phyloP scores from a whole-genome alignment of 2,113 vertebrate genomes.

The Cariama cristata region DNA sequence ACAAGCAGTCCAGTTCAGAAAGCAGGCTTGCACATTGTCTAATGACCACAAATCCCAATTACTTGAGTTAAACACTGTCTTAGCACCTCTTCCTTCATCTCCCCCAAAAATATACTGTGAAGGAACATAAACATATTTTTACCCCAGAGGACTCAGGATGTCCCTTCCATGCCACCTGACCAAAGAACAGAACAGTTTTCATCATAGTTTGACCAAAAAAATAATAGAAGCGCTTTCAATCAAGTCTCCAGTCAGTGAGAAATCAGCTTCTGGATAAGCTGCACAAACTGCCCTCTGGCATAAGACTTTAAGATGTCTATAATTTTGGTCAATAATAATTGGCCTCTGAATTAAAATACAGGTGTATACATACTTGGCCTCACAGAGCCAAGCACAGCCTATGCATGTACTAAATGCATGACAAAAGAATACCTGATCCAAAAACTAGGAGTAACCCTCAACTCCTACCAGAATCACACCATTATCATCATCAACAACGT shows the following conservation, averaged over 20 bases:
- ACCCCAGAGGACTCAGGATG: background rate
- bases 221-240: background rate
- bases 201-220: background rate
- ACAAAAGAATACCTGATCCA: background rate
- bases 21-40: background rate
- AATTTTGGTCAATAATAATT: background rate
- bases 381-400: background rate
- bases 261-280: background rate
- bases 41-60: background rate
- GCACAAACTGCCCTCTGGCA: accelerated
- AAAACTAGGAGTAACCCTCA: background rate
- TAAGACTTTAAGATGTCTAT: accelerated
- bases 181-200: background rate
- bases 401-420: accelerated
- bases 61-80: background rate
- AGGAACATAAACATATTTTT: background rate
- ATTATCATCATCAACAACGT: accelerated
- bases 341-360: background rate
- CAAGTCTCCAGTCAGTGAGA: background rate
- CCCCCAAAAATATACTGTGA: background rate
- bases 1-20: background rate
- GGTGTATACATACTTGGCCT: too few relatives aligned
- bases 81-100: background rate
- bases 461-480: background rate
- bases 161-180: background rate